These are phyloP conservation scores for Dromiciops gliroides DNA, from an alignment of 2,113 vertebrate genomes.

Conservation along the genomic window DNA sequence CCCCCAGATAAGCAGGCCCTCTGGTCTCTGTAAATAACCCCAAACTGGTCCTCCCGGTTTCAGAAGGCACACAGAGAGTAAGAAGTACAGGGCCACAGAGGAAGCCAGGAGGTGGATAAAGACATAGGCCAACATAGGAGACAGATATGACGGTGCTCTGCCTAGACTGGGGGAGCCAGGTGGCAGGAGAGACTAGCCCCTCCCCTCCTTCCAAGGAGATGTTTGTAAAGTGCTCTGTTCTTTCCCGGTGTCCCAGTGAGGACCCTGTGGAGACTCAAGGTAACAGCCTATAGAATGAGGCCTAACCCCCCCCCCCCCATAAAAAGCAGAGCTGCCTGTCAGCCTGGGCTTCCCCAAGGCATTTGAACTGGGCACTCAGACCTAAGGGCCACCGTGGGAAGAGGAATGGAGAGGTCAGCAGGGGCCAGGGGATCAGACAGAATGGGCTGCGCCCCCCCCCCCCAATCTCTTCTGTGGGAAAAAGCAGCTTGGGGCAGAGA, in stretches of 20 bases:
- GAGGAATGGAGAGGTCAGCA: neutral
- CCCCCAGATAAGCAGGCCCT: conserved; percentile 12
- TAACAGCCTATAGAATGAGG: neutral
- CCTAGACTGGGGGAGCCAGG: neutral
- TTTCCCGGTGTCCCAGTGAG: neutral
- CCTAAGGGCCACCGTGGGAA: neutral
- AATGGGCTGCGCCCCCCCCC: neutral
- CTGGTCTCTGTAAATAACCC: conserved; percentile 63
- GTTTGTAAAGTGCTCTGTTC: neutral
- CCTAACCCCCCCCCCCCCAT: neutral
- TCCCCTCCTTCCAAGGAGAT: neutral
- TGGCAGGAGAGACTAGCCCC: neutral
- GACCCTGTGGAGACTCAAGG: neutral
- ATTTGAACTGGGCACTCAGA: neutral
- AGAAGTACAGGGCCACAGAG: neutral
- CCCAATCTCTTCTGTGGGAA: neutral
- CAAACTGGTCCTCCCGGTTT: conserved; percentile 70
- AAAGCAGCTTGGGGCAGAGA: conserved; percentile 31
- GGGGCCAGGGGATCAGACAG: neutral
- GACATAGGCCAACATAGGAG: neutral
- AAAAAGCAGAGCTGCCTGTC: neutral
- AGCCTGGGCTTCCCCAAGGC: neutral
- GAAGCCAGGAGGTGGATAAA: neutral
- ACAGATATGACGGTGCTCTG: neutral
- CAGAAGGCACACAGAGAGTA: neutral